Base-by-base conservation (phyloP, 2,888 invertebrate genomes). In the Taphrorychus bicolor region DNA sequence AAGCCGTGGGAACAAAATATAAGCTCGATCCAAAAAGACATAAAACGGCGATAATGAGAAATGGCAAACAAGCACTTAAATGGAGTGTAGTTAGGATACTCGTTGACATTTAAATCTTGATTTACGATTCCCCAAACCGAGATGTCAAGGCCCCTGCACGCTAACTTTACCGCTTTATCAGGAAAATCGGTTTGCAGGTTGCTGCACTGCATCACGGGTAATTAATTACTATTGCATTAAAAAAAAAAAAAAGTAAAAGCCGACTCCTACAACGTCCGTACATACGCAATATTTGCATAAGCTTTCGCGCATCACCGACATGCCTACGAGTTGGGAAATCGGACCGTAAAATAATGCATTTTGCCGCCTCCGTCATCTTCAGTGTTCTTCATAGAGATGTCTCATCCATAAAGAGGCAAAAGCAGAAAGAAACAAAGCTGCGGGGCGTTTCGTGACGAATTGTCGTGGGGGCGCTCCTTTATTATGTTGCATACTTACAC, bases 61-160 rank as follows among this genome's bases (percentile, higher is more conserved):
- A 45, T 45, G 7, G 45, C 45, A 45, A 45, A 45, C 45, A 45
- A 45, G 5, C 14, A 32, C 32, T 32, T 32, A 32, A 32, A 11
- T 32, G 9, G 32, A 32, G 32, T 32, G 11, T 11, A 7, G 7
- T 9, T 11, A 32, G n/a, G 7, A 32, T 7, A 45, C 45, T 45
- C 14, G 45, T 17, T 45, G 45, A 45, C 45, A 45, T 45, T 45
- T 45, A 45, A 45, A 45, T 7, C 14, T 45, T 45, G 45, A 45
- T 45, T 16, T 45, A 45, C 17, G 45, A 45, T 45, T 2, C 45
- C 17, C 17, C 45, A 45, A 16, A 45, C 45, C 45, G 45, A 45
- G 14, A 16, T 45, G 45, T 45, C 45, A 45, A 45, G 45, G 45
- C 14, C 45, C 17, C 5, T 45, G 7, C 32, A 11, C 32, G 32